A percentile compares a stretch with the other conserved stretches of the same genome.
Evolutionary conservation across 2,888 invertebrate species (phyloP).

Genomic region (Drepana falcataria): DNA sequence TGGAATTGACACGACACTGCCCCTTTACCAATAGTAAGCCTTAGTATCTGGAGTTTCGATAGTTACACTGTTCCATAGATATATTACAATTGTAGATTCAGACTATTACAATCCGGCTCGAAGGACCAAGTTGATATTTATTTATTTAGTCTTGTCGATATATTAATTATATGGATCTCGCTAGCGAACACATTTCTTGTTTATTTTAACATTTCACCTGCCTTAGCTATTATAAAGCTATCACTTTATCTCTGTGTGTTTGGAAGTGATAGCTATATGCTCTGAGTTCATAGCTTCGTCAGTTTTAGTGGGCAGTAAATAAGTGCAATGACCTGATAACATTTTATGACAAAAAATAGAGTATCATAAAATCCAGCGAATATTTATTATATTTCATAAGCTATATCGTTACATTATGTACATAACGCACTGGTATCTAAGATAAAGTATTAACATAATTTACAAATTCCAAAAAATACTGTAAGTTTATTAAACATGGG

Average conservation of each 20-base stretch:
- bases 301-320: no score
- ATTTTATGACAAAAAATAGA: no score
- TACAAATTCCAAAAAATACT: not conserved
- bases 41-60: not conserved
- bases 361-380: no score
- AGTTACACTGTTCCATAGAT: not conserved
- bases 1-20: conserved; percentile 8
- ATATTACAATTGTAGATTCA: not conserved
- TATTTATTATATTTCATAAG: no score
- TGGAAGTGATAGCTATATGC: no score
- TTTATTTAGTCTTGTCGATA: not conserved
- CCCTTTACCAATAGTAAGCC: conserved; percentile 1
- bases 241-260: no score
- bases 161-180: not conserved
- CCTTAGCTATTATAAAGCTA: no score
- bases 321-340: no score
- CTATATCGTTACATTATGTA: no score
- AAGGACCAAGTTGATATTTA: not conserved
- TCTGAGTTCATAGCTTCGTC: no score
- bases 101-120: not conserved
- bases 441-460: not conserved
- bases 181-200: not conserved
- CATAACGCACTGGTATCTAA: not conserved
- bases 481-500: not conserved
- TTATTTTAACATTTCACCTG: not conserved